Conservation (phyloP, 1,140 invertebrate genomes). For the Cherax quadricarinatus region DNA sequence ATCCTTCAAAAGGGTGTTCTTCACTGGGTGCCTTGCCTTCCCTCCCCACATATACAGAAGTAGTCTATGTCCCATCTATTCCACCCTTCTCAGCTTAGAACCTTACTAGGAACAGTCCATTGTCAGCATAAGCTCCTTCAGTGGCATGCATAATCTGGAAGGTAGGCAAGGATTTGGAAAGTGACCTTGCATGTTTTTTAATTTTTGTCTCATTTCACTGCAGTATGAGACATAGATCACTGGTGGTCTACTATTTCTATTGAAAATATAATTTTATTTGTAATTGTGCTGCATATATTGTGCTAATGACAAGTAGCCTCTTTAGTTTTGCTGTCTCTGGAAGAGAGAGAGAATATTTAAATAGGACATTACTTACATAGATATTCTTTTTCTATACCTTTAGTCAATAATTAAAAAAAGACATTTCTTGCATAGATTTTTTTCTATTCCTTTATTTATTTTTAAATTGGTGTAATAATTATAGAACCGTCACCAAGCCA, state of each 20-base stretch:
- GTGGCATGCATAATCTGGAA: slow-evolving; percentile 9
- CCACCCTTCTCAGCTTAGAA: slow-evolving; percentile 34
- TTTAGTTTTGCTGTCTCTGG: not conserved
- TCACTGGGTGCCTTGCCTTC: not conserved
- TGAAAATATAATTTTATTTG: not conserved
- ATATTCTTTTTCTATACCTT: too few relatives aligned
- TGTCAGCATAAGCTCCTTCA: slow-evolving; percentile 27
- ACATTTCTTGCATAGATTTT: too few relatives aligned
- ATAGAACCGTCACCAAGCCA: too few relatives aligned
- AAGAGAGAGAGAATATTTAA: not conserved
- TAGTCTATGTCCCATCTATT: slow-evolving; percentile 37
- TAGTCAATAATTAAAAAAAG: not conserved
- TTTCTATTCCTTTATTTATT: too few relatives aligned
- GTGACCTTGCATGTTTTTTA: slow-evolving; percentile 13
- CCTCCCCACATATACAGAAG: slow-evolving; percentile 31
- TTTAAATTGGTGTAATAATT: too few relatives aligned
- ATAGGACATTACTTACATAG: too few relatives aligned
- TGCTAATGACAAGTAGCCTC: not conserved
- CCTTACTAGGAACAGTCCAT: slow-evolving; percentile 34
- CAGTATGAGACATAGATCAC: not conserved
- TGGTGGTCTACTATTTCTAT: not conserved
- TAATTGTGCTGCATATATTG: not conserved
- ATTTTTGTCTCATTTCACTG: not conserved
- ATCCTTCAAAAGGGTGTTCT: slow-evolving; percentile 11
- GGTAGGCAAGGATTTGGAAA: slow-evolving; percentile 35